These are phyloP conservation scores for Neolamprologus sp. DNA, from an alignment of 2,113 vertebrate species.

Conservation along the genomic window DNA sequence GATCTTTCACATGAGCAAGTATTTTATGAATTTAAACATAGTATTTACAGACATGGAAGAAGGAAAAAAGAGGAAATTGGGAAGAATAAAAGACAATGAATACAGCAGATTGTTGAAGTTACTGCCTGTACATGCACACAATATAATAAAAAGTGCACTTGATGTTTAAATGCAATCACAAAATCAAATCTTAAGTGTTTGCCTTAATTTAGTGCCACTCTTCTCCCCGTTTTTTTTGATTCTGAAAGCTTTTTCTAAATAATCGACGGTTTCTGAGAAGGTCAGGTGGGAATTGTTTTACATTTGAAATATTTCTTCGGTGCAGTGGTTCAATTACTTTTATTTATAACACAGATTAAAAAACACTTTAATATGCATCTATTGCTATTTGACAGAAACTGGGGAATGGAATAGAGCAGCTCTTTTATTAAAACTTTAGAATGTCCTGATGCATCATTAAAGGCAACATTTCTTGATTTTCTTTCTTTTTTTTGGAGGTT, in stretches of 20 bases:
- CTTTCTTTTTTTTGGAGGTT: background rate
- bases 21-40: background rate
- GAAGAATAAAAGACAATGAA: background rate
- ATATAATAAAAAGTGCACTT: background rate
- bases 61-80: background rate
- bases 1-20: background rate
- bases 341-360: background rate
- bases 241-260: background rate
- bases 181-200: background rate
- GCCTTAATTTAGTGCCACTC: background rate
- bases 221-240: accelerated
- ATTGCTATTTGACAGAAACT: background rate
- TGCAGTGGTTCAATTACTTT: background rate
- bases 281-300: background rate
- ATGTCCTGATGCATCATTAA: background rate
- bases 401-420: background rate
- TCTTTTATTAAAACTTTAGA: background rate
- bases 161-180: background rate
- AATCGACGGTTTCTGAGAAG: background rate
- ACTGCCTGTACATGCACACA: background rate
- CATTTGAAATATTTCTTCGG: background rate
- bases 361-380: background rate
- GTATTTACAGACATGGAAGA: background rate
- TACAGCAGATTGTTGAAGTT: background rate
- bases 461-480: background rate